phyloP scores from a whole-genome alignment of 2,888 invertebrate genomes.

The Zaprionus bogoriensis region DNA sequence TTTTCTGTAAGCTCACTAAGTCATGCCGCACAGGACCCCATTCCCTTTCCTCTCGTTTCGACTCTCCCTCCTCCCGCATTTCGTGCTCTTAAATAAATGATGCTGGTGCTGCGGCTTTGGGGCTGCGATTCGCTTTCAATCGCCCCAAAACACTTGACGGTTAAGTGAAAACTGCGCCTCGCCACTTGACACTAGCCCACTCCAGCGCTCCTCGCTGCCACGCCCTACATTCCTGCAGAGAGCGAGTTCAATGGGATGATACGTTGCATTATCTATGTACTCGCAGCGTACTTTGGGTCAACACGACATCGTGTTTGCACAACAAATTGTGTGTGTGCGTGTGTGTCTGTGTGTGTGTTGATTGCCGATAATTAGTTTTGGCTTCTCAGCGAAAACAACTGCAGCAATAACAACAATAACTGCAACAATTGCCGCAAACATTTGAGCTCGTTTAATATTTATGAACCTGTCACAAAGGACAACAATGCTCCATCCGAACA shows the following conservation, averaged over 20 bases:
- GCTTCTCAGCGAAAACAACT: conserved; percentile 3
- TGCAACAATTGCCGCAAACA: conserved; percentile 25
- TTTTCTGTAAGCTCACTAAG: conserved; percentile 18
- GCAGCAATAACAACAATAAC: not conserved
- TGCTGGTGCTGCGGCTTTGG: conserved; percentile 62
- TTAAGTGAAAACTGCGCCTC: conserved; percentile 47
- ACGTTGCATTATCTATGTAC: conserved; percentile 38
- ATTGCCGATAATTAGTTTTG: conserved; percentile 57
- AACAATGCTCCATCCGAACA: not conserved
- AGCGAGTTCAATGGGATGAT: conserved; percentile 43
- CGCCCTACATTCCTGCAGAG: not conserved
- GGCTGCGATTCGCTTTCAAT: conserved; percentile 59
- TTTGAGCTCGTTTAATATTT: conserved; percentile 32
- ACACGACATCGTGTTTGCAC: not conserved
- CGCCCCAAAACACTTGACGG: conserved; percentile 46
- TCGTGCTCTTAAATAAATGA: conserved; percentile 60
- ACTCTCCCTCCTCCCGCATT: not conserved
- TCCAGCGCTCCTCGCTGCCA: not conserved
- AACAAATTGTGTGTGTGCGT: conserved; percentile 22
- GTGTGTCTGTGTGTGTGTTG: conserved; percentile 28
- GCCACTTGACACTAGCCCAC: conserved; percentile 11
- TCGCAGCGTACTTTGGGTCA: conserved; percentile 35
- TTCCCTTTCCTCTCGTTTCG: not conserved
- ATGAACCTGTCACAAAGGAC: conserved; percentile 23
- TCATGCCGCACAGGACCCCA: not conserved